Percentiles rank a stretch among this genome's conserved stretches.
Conservation (phyloP, 2,888 invertebrate genomes). For the Zaprionus lineosus region DNA sequence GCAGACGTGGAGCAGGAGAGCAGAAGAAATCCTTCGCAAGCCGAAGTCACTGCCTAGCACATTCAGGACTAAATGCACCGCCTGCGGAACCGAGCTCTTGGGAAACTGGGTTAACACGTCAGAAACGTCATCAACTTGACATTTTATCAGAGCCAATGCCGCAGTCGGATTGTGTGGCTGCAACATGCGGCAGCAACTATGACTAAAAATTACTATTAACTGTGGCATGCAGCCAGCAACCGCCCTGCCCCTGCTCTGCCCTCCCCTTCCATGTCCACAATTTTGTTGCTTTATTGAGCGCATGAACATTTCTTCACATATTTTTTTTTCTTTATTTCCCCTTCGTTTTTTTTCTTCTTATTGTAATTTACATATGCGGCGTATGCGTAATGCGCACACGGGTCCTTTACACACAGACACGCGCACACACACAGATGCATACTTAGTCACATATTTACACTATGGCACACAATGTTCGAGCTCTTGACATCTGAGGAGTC, state of each 20-base stretch:
- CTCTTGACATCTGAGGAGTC: conserved; percentile 45
- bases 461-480: conserved; percentile 2
- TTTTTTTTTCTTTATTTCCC: conserved; percentile 6
- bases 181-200: conserved; percentile 46
- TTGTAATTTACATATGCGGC: conserved; percentile 57
- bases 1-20: neutral
- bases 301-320: conserved; percentile 40
- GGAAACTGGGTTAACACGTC: conserved; percentile 49
- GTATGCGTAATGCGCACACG: conserved; percentile 56
- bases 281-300: conserved; percentile 55
- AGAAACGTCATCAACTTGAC: conserved; percentile 62
- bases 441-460: neutral
- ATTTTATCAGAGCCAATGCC: conserved; percentile 51
- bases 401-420: conserved; percentile 13
- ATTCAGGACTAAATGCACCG: neutral
- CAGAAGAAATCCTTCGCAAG: too few species aligned
- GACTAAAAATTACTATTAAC: conserved; percentile 65
- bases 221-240: conserved; percentile 18
- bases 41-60: neutral
- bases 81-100: neutral
- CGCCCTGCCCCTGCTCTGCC: neutral
- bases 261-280: neutral
- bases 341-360: conserved; percentile 3
- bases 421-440: neutral
- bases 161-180: conserved; percentile 35